These are phyloP conservation scores for Ceratitis capitata DNA, from an alignment of 1,140 invertebrate species.

Conservation along the genomic window DNA sequence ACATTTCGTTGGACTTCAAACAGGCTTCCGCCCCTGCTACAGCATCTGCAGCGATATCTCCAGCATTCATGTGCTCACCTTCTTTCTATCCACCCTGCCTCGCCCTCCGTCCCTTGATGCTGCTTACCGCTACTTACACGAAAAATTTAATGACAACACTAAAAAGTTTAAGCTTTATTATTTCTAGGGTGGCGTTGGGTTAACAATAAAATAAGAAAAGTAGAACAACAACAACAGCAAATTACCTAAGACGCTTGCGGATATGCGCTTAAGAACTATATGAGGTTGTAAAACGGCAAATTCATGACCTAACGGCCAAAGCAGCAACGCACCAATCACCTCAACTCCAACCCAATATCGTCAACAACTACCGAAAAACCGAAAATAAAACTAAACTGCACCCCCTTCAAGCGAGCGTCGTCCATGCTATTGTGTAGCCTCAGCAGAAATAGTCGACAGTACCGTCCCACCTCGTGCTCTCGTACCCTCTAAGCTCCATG, in stretches of 20 bases:
- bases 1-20: conserved; percentile 33
- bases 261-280: conserved; percentile 50
- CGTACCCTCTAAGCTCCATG: too few relatives aligned
- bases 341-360: not conserved
- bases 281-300: conserved; percentile 65
- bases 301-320: conserved; percentile 61
- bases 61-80: not conserved
- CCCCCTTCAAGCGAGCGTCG: too few relatives aligned
- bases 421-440: too few relatives aligned
- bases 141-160: conserved; percentile 66
- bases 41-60: not conserved
- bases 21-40: not conserved
- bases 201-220: conserved; percentile 25
- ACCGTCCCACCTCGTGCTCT: not conserved
- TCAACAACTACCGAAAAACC: not conserved
- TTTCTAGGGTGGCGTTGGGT: conserved; percentile 55
- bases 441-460: too few relatives aligned
- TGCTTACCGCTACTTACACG: conserved; percentile 57
- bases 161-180: conserved; percentile 66
- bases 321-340: not conserved
- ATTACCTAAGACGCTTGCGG: conserved; percentile 13
- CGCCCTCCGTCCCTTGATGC: not conserved
- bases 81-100: not conserved
- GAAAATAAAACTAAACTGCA: not conserved
- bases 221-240: conserved; percentile 32